Base-by-base conservation (phyloP, 2,797 vertebrate genomes). In the Percopsis omiscomaycus region DNA sequence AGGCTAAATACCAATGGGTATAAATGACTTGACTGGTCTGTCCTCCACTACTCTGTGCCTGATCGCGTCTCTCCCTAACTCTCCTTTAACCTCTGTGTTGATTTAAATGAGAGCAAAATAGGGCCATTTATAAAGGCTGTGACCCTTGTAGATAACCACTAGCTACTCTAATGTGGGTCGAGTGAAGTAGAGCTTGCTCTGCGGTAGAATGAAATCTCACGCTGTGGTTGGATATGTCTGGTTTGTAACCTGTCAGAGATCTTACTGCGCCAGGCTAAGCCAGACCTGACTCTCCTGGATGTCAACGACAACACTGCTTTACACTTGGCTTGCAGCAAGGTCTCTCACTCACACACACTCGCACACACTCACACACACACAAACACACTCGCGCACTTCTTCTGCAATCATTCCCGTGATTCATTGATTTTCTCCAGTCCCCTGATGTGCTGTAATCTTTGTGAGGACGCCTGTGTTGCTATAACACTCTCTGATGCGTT, bases 311-410 rank as follows among this genome's bases (percentile, higher is more conserved):
- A 95, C 89, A 95, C 94, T 32, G 94, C 94, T 82, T 93, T 95
- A 74, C 94, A 95, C 85, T 84, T 95, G 88, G 94, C 94, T 82
- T 95, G 94, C 89, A 94, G 91, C 91, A 94, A 94, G 92, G 94
- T 95, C 77, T 37, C 55, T 13, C 13, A 13, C 47, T 6, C 47
- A 12, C 47, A 4, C 29, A 14, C 42, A 27, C 57, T 48, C 6
- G 4, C 44, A 2, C 32, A 13, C 37, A 16, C 2, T 32, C 30
- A 3, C 30, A 3, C 30, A 3, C 11, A 44, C 15, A 28, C 47
- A 10, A 14, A 56, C 55, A 59, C 56, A 28, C 13, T 30, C 12
- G 4, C 30, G 22, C 16, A 59, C 56, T n/a, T 37, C 37, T 37
- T 37, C 37, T 37, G 37, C 37, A 37, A 37, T 6, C 5, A 9